Conservation (phyloP, 2,888 invertebrate species). For the Drosophila stalkeri region DNA sequence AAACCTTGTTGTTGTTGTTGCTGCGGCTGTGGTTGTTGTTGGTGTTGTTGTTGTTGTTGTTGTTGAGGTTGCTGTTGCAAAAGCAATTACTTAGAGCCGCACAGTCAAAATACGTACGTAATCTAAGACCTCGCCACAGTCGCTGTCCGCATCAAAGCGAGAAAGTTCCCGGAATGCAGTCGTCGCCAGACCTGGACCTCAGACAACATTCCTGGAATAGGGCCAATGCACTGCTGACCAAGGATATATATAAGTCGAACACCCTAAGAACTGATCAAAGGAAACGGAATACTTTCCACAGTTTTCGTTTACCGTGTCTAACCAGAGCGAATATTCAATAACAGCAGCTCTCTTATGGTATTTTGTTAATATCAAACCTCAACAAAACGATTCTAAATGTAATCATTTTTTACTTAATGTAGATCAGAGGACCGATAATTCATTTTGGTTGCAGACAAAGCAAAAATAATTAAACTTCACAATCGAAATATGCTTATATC, state of each 20-base stretch:
- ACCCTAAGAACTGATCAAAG: slow-evolving; percentile 5
- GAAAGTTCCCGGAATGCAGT: slow-evolving; percentile 65
- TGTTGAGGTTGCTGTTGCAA: slow-evolving; percentile 49
- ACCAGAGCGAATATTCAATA: no score
- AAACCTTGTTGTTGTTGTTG: slow-evolving; percentile 35
- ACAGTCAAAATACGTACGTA: slow-evolving; percentile 64
- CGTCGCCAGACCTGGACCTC: slow-evolving; percentile 37
- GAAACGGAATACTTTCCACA: slow-evolving; percentile 1
- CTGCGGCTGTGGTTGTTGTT: slow-evolving; percentile 10
- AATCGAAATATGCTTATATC: no score
- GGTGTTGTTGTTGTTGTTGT: slow-evolving; percentile 15
- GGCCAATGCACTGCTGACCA: slow-evolving; percentile 52
- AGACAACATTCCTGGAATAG: slow-evolving; percentile 74
- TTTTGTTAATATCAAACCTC: no score
- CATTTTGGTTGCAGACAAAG: no score
- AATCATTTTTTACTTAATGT: no score
- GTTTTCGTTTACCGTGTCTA: not conserved
- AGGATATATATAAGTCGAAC: slow-evolving; percentile 41
- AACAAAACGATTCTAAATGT: no score
- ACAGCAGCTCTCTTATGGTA: no score
- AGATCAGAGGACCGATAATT: no score
- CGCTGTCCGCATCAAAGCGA: slow-evolving; percentile 32
- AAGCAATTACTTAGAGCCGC: slow-evolving; percentile 65
- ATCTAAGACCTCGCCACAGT: slow-evolving; percentile 60
- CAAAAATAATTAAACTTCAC: no score